A percentile compares a stretch with the other conserved stretches of the same genome.
These are phyloP conservation scores for Salvator merianae DNA, from an alignment of 2,113 vertebrate genomes.

Conservation along the genomic window DNA sequence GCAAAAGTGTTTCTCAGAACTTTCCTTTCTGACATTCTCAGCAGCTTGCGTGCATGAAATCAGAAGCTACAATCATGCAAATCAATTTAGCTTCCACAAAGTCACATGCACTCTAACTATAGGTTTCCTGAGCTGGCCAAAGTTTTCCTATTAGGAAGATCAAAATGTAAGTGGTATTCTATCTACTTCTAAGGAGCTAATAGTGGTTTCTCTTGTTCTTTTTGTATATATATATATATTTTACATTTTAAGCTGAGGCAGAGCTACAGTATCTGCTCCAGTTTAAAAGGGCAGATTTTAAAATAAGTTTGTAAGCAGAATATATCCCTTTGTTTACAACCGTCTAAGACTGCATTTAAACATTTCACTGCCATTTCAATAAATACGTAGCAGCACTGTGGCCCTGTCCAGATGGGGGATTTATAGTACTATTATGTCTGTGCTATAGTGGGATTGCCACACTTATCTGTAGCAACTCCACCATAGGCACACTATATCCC, in stretches of 20 bases:
- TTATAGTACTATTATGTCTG: too few species aligned
- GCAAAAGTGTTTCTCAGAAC: not conserved
- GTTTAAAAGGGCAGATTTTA: not conserved
- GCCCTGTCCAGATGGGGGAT: too few species aligned
- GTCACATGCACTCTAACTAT: not conserved
- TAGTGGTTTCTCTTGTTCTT: not conserved
- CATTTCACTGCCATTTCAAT: not conserved
- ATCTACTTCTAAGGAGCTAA: not conserved
- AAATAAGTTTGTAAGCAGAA: not conserved
- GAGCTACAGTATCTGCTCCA: too few species aligned
- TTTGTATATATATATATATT: not conserved
- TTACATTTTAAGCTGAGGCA: not conserved
- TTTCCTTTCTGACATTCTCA: conserved; percentile 3
- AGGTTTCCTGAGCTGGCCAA: not conserved
- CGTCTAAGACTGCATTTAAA: not conserved
- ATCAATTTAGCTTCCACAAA: not conserved
- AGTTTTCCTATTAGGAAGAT: not conserved
- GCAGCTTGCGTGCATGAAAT: not conserved
- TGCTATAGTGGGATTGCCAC: too few species aligned
- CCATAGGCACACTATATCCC: too few species aligned
- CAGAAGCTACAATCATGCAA: not conserved
- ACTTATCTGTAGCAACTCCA: too few species aligned
- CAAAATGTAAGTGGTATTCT: not conserved
- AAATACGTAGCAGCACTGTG: not conserved
- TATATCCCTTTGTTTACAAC: not conserved